Base-by-base conservation (phyloP, 2,888 invertebrate genomes). In the Drosophila niveifrons region DNA sequence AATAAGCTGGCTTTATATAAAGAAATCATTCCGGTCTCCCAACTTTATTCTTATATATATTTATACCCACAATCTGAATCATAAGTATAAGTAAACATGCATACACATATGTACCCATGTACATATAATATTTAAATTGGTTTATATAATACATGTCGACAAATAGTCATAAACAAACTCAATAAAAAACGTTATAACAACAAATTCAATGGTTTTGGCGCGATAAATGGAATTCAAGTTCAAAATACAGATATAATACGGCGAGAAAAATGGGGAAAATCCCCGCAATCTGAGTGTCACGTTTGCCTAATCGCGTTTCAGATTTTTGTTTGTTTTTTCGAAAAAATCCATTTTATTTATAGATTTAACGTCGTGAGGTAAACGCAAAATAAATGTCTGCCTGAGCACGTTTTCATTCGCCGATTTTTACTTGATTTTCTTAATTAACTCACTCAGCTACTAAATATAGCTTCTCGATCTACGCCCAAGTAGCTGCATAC, bases 401-500 rank as follows among this genome's bases (percentile, higher is more conserved):
- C 79, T 82, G 81, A 82, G 82, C 88, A 89, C 88, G 87, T 88
- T 89, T 89, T 89, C 59, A 47, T 47, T 51, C 15, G 47, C 43
- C 43, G 46, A 29, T 39, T 55, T 55, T 62, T 66, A 65, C 65
- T 64, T 55, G 29, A 66, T 76, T 66, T 66, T 61, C 65, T 59
- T 58, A 64, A 72, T 78, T 72, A 50, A 76, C 70, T 76, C 58
- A 76, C 79, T 87, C 80, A 78, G 36, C 36, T 66, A 65, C 80
- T 78, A 78, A 80, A 87, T 82, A 87, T 85, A 87, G 67, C 34
- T 53, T 18, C 61, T 66, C 69, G 65, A 70, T 81, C 79, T 79
- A 81, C 74, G 70, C 79, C 76, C 79, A 56, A 55, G 39, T 58
- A 15, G 55, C 23, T 23, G 23, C 23, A 69, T 44, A 39, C 46